Evolutionary conservation across 2,797 vertebrate species (phyloP), one percentile per base, ranked within the genome.

Genomic region (Sebastes hubbsi): DNA sequence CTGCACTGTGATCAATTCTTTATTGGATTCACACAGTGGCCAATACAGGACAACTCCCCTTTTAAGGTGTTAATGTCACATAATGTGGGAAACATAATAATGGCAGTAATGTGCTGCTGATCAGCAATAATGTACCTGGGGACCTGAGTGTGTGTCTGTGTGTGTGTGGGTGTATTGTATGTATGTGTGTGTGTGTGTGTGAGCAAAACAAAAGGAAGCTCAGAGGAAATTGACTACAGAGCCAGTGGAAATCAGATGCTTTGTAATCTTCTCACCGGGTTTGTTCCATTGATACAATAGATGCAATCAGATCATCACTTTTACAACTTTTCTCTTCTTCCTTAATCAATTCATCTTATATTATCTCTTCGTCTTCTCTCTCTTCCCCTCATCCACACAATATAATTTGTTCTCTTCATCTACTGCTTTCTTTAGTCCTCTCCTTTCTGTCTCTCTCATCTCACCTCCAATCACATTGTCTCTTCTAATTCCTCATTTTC

Each of bases 221-320:
- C 32, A 64, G 73, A 82, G 42, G 80, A 85, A 87, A 88, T 72
- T 73, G 79, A 77, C 67, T 55, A 78, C 62, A 81, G 77, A 84
- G 68, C 52, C 58, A 73, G 72, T 69, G 77, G 55, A 84, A 91
- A 88, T 91, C 66, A 89, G 80, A 86, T 64, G 42, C 77, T 83
- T 77, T 83, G 78, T 60, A 86, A 87, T 90, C 64, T 66, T 77
- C 52, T 56, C 65, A 56, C 75, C 3, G 3, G 67, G 60, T 81
- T 84, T 72, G 66, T 82, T 81, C 67, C 62, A 52, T 66, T 74
- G 68, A 75, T 76, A 80, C 81, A 78, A 81, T 38, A 62, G 55
- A 74, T 65, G 60, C 79, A 83, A 85, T 87, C 74, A 81, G 62
- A 74, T 70, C 36, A 55, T 74, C 65, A 75, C 52, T 82, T 71